A percentile compares a stretch with the other conserved stretches of the same genome.
phyloP scores from a whole-genome alignment of 30 jellyfish, hydroid and myxozoan species.

The Phacellophora camtschatica region DNA sequence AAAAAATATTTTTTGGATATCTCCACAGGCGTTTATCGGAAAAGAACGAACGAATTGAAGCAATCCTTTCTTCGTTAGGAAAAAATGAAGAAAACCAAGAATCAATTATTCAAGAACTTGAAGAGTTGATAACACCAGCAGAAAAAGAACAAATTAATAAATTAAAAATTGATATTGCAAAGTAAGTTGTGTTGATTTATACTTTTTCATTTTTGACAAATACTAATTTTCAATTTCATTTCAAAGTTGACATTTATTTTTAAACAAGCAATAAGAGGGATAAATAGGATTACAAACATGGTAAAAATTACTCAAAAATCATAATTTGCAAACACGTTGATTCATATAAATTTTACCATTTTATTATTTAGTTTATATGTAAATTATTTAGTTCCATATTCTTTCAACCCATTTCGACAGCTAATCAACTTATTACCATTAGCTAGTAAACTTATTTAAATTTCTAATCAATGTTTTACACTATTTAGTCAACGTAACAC shows the following conservation, averaged over 20 bases:
- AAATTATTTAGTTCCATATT: no score
- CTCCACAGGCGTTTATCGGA: slow-evolving; percentile 90
- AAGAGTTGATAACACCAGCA: slow-evolving; percentile 89
- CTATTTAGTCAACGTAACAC: no score
- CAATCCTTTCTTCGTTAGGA: slow-evolving; percentile 76
- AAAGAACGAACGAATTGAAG: slow-evolving; percentile 90
- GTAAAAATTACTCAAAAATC: no score
- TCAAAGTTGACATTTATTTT: background rate
- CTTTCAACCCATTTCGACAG: no score
- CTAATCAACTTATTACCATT: no score
- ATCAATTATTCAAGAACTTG: slow-evolving; percentile 82
- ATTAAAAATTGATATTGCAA: slow-evolving; percentile 79
- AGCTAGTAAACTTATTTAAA: no score
- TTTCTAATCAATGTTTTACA: no score
- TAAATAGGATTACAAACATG: background rate
- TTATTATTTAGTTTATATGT: no score
- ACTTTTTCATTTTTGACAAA: background rate
- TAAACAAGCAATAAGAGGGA: background rate
- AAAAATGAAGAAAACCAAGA: slow-evolving; percentile 81
- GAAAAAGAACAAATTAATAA: slow-evolving; percentile 89
- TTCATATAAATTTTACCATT: background rate
- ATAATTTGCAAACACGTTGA: background rate
- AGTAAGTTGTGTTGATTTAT: slow-evolving; percentile 32
- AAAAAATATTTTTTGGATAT: no score
- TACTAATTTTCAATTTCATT: background rate